These are phyloP conservation scores for Heliocidaris tuberculata DNA, from an alignment of 35 echinoderm and acorn worm genomes.

Conservation along the genomic window DNA sequence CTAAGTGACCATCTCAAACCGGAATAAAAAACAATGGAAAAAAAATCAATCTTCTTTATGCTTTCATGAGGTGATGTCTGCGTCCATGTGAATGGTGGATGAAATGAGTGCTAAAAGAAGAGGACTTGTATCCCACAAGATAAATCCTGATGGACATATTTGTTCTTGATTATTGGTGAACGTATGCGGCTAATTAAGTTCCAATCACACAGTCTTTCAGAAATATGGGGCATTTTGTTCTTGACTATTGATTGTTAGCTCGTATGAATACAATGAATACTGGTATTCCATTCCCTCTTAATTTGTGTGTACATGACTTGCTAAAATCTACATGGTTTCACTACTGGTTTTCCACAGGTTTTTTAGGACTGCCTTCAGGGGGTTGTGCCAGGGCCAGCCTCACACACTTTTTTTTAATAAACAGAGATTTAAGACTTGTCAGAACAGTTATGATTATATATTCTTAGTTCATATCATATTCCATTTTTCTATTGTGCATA, in stretches of 20 bases:
- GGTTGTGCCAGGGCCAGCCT: no score
- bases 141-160: neutral
- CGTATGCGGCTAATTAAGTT: neutral
- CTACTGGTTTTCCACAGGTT: no score
- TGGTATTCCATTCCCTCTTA: neutral
- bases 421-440: no score
- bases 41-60: neutral
- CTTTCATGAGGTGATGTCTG: neutral
- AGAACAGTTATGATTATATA: no score
- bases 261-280: neutral
- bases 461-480: no score
- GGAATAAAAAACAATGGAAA: neutral
- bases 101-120: neutral
- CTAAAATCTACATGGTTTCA: neutral
- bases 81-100: neutral
- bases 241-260: neutral
- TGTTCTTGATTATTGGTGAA: neutral
- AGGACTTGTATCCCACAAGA: neutral
- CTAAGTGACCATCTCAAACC: neutral
- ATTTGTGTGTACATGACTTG: neutral
- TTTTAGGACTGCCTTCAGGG: no score
- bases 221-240: neutral
- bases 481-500: no score
- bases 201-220: neutral
- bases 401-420: no score